Evolutionary conservation across 2,113 vertebrate genomes (phyloP), one percentile per base, ranked within the genome.

Genomic region (Cottus gobio): DNA sequence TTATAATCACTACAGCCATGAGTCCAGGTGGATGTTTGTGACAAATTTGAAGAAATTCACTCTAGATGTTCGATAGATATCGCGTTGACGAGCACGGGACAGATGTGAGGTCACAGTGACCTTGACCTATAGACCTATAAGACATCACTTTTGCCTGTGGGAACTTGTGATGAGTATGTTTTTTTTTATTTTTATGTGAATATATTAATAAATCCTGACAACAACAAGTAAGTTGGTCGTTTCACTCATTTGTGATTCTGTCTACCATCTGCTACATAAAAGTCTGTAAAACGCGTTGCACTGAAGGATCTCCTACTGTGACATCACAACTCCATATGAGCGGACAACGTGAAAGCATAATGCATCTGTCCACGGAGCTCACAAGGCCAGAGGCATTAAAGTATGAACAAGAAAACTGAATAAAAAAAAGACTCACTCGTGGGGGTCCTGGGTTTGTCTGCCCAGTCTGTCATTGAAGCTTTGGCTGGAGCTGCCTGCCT

Each of bases 401-500:
- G 18, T 2, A 34, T 46, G 1, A 58, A 58, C 2, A 26, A 24
- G 7, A 36, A 58, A 5, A 26, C 48, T 16, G 7, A 50, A 11
- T 37, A 0, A 20, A 20, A 36, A n/a, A 24, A 46, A 80, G 80
- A 97, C 97, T 97, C 90, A 99, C 98, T 98, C 96, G 10, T 96
- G 97, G 71, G 96, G 90, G 82, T 98, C 97, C 66, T 96, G 97
- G 65, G 95, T 95, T 77, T 96, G 94, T 78, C 97, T 94, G 61
- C 94, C 93, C 7, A 96, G 91, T 87, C 97, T 95, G 82, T 98
- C 96, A 62, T 87, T 95, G 80, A 92, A 84, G 0, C 93, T 94
- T 3, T 95, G 90, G 69, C 94, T 92, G 12, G 96, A 88, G 84
- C 91, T 69, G 60, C 93, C 94, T 28, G 93, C 91, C 37, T 91